These are phyloP conservation scores for Ispidina picta DNA, from an alignment of 2,797 vertebrate genomes.

Conservation along the genomic window DNA sequence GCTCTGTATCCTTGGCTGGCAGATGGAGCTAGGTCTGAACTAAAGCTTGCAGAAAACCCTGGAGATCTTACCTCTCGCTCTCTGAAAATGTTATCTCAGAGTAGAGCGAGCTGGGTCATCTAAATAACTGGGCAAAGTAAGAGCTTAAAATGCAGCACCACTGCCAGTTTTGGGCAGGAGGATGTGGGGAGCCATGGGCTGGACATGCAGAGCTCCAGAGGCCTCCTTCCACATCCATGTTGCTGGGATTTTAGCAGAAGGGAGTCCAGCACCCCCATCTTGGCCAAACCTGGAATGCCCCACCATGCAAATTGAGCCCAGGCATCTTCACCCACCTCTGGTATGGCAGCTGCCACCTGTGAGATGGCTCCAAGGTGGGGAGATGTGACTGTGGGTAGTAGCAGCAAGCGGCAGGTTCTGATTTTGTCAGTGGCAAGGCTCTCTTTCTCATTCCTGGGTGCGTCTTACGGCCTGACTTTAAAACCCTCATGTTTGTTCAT, in stretches of 20 bases:
- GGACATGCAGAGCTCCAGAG: background rate
- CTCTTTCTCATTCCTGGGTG: background rate
- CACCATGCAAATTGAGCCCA: background rate
- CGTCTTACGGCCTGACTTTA: background rate
- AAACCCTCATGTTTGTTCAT: fast-evolving
- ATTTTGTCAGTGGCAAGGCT: background rate
- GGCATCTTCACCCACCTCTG: background rate
- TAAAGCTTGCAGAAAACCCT: background rate
- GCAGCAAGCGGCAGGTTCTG: fast-evolving
- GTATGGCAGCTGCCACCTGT: background rate
- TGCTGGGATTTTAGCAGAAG: background rate
- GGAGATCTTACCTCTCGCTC: background rate
- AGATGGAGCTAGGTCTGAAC: background rate
- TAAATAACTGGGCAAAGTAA: background rate
- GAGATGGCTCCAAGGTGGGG: fast-evolving
- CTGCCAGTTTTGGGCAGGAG: background rate
- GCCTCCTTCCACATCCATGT: background rate
- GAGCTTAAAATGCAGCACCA: fast-evolving
- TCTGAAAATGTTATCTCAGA: background rate
- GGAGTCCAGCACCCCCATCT: background rate
- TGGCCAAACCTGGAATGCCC: background rate
- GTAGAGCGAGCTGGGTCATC: too few species aligned
- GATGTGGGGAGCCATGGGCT: fast-evolving
- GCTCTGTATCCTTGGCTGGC: background rate
- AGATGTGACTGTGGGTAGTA: background rate